Conservation (phyloP, 2,888 invertebrate species). For the Callyntrura sp. region DNA sequence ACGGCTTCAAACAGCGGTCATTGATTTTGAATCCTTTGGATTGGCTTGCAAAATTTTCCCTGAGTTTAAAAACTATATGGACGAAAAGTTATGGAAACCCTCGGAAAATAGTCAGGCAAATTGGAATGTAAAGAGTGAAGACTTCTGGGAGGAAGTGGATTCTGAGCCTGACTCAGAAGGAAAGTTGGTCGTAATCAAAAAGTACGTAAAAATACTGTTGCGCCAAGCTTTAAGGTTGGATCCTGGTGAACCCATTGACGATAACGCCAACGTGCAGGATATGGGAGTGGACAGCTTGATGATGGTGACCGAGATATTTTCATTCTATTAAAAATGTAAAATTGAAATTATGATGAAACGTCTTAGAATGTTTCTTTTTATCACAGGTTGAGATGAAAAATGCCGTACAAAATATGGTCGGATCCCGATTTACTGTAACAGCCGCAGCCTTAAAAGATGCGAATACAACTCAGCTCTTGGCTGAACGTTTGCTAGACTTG, state of each 20-base stretch:
- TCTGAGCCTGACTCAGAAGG: conserved; percentile 60
- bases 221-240: conserved; percentile 69
- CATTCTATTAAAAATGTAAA: no score
- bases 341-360: no score
- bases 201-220: conserved; percentile 71
- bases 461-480: conserved; percentile 56
- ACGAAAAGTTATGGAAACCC: conserved; percentile 70
- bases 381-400: conserved; percentile 76
- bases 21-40: conserved; percentile 68
- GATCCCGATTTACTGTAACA: conserved; percentile 64
- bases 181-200: conserved; percentile 57
- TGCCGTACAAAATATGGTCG: conserved; percentile 70
- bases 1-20: conserved; percentile 61
- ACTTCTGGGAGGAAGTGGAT: conserved; percentile 79
- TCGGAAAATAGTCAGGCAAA: conserved; percentile 53
- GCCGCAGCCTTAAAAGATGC: conserved; percentile 64
- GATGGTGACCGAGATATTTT: no score
- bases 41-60: conserved; percentile 64
- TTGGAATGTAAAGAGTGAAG: conserved; percentile 62
- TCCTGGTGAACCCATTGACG: conserved; percentile 75
- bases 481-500: conserved; percentile 58
- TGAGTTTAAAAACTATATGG: conserved; percentile 71
- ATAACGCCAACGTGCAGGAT: conserved; percentile 78
- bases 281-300: conserved; percentile 80
- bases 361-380: no score